Base-by-base conservation (phyloP, 2,113 vertebrate genomes). In the Coryphaenoides rupestris region DNA sequence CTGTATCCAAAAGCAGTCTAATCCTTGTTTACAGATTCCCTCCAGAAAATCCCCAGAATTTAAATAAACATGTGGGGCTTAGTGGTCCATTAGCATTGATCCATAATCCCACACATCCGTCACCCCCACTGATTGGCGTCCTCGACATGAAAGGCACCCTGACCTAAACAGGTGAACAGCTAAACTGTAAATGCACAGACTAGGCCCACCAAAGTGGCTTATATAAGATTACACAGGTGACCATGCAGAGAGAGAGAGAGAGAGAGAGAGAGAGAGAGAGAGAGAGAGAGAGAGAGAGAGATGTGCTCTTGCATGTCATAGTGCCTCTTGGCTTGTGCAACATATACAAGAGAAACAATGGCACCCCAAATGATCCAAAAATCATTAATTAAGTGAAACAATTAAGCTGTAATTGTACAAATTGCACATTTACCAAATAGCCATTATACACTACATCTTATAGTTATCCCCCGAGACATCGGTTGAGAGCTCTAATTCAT, bases 51-150 rank as follows among this genome's bases (percentile, higher is more conserved):
- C 58, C 56, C 26, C 58, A 73, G 76, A 74, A 74, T 66, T 86
- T 88, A 86, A 89, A 75, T 88, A 87, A 86, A 88, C 87, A 76
- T 77, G 28, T 72, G 62, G 60, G 77, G 69, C 72, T 87, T 85
- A 66, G 24, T 14, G n/a, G 40, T 59, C 66, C 50, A 69, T 76
- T 76, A 86, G 77, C 75, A 62, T 21, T 65, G 46, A 83, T 81
- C 78, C 53, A 55, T 86, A 84, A 88, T 88, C 86, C 78, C 72
- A 77, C 76, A 74, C 68, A 82, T 87, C 76, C 77, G 47, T 71
- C 66, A 60, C 62, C 45, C 28, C 22, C 58, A 12, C 77, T 89
- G 87, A 90, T 85, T 82, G 71, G 81, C 69, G n/a, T n/a, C n/a
- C n/a, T n/a, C n/a, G n/a, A n/a, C 68, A 45, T 57, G 56, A 75